phyloP scores from a whole-genome alignment of 2,797 vertebrate species.

The Monodelphis domestica region DNA sequence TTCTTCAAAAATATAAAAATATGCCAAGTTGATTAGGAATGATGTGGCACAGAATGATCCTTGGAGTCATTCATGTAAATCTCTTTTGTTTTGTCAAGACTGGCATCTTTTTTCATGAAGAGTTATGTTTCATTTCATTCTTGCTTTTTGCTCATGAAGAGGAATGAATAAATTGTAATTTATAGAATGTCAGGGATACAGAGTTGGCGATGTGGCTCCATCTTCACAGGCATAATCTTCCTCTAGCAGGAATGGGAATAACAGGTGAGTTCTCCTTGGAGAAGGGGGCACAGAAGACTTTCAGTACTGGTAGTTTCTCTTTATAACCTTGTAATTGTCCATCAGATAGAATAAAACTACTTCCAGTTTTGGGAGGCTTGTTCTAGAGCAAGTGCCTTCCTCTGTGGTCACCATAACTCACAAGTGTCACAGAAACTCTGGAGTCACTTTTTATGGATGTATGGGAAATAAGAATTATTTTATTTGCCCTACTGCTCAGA shows the following conservation, averaged over 20 bases:
- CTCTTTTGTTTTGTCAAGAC: neutral
- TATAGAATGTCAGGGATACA: slow-evolving; percentile 55
- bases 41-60: neutral
- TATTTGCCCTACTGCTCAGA: neutral
- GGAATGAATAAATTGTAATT: slow-evolving; percentile 73
- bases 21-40: neutral
- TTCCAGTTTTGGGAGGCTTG: no score
- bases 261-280: slow-evolving; percentile 49
- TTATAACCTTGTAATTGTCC: neutral
- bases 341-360: neutral
- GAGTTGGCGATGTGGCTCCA: neutral
- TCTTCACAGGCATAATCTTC: neutral
- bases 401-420: neutral
- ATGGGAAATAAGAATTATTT: neutral
- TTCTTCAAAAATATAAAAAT: no score
- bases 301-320: neutral
- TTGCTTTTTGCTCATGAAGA: slow-evolving; percentile 51
- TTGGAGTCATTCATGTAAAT: neutral
- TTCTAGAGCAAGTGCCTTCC: neutral
- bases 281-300: neutral
- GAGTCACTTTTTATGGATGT: neutral
- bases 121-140: neutral
- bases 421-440: neutral
- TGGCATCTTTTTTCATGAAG: neutral
- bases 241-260: neutral